Conservation (phyloP, 2,113 vertebrate species). For the Carettochelys insculpta region DNA sequence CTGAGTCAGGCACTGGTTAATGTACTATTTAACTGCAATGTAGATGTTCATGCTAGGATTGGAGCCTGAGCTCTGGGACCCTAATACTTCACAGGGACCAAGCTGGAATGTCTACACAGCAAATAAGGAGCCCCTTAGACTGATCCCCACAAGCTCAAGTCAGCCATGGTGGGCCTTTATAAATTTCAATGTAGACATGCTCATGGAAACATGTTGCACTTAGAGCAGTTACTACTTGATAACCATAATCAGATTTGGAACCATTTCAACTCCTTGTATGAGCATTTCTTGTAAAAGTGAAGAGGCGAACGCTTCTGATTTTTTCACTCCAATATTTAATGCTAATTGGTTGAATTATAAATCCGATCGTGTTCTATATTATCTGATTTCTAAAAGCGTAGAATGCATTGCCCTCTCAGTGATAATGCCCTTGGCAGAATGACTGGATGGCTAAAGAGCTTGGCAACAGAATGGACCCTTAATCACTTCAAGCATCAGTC, state of each 20-base stretch:
- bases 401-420: not conserved
- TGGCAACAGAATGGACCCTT: not conserved
- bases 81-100: not conserved
- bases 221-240: not conserved
- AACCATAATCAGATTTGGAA: not conserved
- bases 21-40: not conserved
- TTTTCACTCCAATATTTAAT: not conserved
- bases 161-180: not conserved
- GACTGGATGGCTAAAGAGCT: not conserved
- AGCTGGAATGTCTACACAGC: not conserved
- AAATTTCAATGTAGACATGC: not conserved
- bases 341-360: not conserved
- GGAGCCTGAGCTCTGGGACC: too few species aligned
- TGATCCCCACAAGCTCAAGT: not conserved
- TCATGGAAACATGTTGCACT: constrained; percentile 13
- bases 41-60: not conserved
- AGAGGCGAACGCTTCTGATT: accelerated
- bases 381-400: not conserved
- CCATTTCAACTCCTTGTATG: not conserved
- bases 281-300: not conserved
- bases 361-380: not conserved
- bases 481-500: not conserved
- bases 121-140: not conserved
- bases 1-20: not conserved
- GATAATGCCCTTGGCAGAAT: not conserved